Base-by-base conservation (phyloP, 1,140 invertebrate genomes). In the Wiebesia pumilae region DNA sequence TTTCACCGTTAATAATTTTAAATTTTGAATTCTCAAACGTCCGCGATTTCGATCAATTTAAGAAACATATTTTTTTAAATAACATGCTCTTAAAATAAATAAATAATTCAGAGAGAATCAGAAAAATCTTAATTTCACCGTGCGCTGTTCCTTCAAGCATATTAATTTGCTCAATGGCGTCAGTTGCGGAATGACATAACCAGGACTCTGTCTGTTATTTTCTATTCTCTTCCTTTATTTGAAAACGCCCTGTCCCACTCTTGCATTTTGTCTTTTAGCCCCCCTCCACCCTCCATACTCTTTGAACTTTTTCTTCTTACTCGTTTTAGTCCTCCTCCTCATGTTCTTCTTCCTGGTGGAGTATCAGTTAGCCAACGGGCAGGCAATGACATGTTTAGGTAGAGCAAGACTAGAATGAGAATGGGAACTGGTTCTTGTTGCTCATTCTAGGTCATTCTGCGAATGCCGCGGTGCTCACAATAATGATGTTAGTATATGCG, bases 351-450 rank as follows among this genome's bases (percentile, higher is more conserved):
- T 85, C 51, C 58, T 82, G 78, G 71, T 73, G 83, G 33, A 82
- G 62, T 33, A 79, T 35, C n/a, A 82, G 73, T 71, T 43, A 24
- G 21, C 24, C 19, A 33, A 51, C 40, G 65, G 88, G 89, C 87
- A 90, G 89, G 89, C 89, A 89, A 90, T 90, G 89, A 90, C 90
- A 92, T 90, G 91, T 90, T 90, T 91, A 88, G 89, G 87, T 91
- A 87, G 89, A 85, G 85, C 87, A 84, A 84, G 85, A 84, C 88
- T 71, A 85, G 81, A 92, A 91, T 90, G 89, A 88, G 88, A 90
- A 90, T 90, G 87, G 88, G 88, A 92, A 92, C 91, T 91, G 90
- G 92, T 92, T 92, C 89, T 89, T 89, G 89, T 91, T 89, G 90
- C 89, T 89, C 90, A 91, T 92, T 92, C 91, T 90, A 90, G 91